Evolutionary conservation across 2,888 invertebrate species (phyloP), one percentile per base, ranked within the genome.

Genomic region (Torymus aiolomorphi): DNA sequence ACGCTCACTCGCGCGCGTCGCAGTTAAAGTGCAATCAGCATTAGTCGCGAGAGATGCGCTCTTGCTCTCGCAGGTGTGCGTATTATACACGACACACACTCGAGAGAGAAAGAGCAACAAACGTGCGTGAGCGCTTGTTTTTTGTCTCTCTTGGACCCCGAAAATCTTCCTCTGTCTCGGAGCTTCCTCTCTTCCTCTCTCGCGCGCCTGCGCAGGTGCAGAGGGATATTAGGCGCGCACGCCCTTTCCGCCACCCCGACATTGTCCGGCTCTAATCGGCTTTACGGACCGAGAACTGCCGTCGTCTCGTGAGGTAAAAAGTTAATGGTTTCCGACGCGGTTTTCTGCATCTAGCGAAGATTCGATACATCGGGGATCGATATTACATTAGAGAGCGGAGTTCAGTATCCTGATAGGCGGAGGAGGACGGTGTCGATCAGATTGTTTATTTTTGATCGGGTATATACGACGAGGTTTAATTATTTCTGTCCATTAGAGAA

Each of bases 21-120:
- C 77, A 49, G 56, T 80, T 80, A 78, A 78, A 80, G 51, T 70
- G 78, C 78, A 80, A 80, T 80, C 71, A 75, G 78, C 74, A 78
- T 77, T 74, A 74, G 77, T 18, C 80, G 51, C 52, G 56, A 65
- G 59, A 16, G 14, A 20, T 12, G 56, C 57, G 57, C 57, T 54
- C 52, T 63, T 49, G 57, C 57, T 54, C 52, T 63, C 69, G 67
- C 76, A 76, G 76, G 69, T 76, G 76, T 42, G 42, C 42, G 42
- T 42, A 8, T 42, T 42, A 42, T 42, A 42, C 42, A 42, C 66
- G 57, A 69, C 67, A 70, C 57, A 54, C n/a, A 66, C 18, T 11
- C n/a, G n/a, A 16, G 54, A 20, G 73, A 42, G 8, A 5, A 42
- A 8, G 42, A 42, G 42, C 1, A 42, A 42, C 42, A 42, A 42